phyloP scores from a whole-genome alignment of 2,888 invertebrate genomes.

The Leucoptera coffeella region DNA sequence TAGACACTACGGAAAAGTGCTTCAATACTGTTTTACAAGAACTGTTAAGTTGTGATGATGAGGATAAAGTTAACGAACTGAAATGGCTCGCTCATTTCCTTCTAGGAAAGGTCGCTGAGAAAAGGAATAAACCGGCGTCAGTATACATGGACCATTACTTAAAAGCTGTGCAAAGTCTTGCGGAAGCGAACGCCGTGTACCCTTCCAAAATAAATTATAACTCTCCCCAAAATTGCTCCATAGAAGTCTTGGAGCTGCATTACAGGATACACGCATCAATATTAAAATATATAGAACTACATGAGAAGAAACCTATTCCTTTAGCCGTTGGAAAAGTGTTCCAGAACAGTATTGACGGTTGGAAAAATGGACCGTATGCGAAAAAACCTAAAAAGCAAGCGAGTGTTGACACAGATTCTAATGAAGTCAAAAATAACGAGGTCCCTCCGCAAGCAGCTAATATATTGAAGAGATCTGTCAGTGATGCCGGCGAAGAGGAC shows the following conservation, averaged over 20 bases:
- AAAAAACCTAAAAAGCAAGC: conserved; percentile 22
- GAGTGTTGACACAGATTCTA: conserved; percentile 12
- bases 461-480: conserved; percentile 39
- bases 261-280: conserved; percentile 85
- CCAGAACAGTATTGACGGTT: conserved; percentile 47
- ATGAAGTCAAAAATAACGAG: conserved; percentile 9
- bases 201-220: conserved; percentile 82
- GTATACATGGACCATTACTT: conserved; percentile 75
- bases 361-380: conserved; percentile 33
- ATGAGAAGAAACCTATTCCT: conserved; percentile 63
- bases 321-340: conserved; percentile 55
- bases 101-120: conserved; percentile 93
- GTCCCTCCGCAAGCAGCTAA: conserved; percentile 27
- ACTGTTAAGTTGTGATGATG: conserved; percentile 42
- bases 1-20: conserved; percentile 72
- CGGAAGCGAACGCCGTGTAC: conserved; percentile 76
- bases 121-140: conserved; percentile 67
- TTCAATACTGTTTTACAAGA: conserved; percentile 65
- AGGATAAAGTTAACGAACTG: conserved; percentile 67
- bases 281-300: conserved; percentile 75
- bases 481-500: conserved; percentile 39
- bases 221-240: conserved; percentile 73
- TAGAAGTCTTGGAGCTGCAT: conserved; percentile 84
- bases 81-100: conserved; percentile 91
- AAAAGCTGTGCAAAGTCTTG: conserved; percentile 69